Conservation (phyloP, 2,113 vertebrate species). For the Scomber japonicus region DNA sequence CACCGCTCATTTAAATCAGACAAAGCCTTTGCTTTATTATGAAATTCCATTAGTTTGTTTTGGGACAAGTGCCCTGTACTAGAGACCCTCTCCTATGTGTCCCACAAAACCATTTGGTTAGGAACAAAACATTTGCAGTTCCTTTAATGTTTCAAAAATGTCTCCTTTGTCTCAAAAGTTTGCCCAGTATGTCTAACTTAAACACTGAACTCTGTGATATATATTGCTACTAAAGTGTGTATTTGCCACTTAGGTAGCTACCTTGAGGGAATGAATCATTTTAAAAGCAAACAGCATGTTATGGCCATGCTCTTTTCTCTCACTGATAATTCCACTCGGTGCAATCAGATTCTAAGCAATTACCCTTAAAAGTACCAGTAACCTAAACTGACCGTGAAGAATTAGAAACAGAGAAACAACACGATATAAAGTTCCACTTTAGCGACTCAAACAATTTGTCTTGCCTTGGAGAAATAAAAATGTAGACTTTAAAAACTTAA, state of each 20-base stretch:
- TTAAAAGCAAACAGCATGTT: constrained; percentile 74
- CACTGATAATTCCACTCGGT: constrained; percentile 72
- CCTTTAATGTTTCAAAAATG: constrained; percentile 50
- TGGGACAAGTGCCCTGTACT: constrained; percentile 34
- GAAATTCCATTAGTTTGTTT: constrained; percentile 46
- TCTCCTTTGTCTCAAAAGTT: constrained; percentile 55
- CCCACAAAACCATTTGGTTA: constrained; percentile 1
- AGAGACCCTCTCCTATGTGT: constrained; percentile 6
- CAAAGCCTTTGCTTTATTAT: constrained; percentile 32
- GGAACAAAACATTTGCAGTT: constrained; percentile 23
- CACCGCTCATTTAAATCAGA: constrained; percentile 44
- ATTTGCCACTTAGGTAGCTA: constrained; percentile 67
- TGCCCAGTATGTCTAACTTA: constrained; percentile 55
- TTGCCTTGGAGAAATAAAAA: constrained; percentile 68
- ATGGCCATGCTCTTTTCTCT: constrained; percentile 67
- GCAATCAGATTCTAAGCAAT: constrained; percentile 75
- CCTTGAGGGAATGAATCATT: constrained; percentile 69
- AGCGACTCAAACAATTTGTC: constrained; percentile 62
- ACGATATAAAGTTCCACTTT: constrained; percentile 60
- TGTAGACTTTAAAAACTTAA: constrained; percentile 62
- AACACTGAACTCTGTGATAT: constrained; percentile 50
- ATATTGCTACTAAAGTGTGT: constrained; percentile 64
- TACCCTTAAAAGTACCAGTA: constrained; percentile 69
- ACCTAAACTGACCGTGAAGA: constrained; percentile 77
- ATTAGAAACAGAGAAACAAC: constrained; percentile 67